phyloP scores from a whole-genome alignment of 2,888 invertebrate genomes.

The Quadroppia sp. region DNA sequence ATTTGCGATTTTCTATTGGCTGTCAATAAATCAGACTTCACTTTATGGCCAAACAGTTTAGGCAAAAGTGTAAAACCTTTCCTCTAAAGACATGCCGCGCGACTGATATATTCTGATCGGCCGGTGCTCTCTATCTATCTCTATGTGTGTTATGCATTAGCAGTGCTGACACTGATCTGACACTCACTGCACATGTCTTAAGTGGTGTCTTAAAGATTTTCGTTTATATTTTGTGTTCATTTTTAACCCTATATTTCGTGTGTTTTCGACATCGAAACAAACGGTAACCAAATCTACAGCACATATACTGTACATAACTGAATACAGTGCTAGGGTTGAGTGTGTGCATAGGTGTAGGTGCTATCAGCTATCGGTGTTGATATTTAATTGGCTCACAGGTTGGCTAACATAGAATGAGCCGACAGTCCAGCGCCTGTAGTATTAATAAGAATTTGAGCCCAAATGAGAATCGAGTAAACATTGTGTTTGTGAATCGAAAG shows the following conservation, averaged over 20 bases:
- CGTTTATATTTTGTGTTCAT: neutral
- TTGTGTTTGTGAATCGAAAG: conserved; percentile 4
- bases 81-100: neutral
- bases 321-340: neutral
- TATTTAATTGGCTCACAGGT: conserved; percentile 18
- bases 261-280: neutral
- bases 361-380: conserved; percentile 6
- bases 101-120: neutral
- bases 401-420: neutral
- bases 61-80: neutral
- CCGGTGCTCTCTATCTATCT: neutral
- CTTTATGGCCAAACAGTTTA: conserved; percentile 30
- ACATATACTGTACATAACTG: neutral
- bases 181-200: conserved; percentile 30
- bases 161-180: conserved; percentile 13
- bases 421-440: neutral
- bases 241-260: conserved; percentile 17
- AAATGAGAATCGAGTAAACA: no score
- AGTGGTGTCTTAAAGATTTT: conserved; percentile 23
- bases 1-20: neutral
- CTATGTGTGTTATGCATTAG: neutral
- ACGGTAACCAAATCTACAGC: conserved; percentile 19
- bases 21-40: conserved; percentile 8
- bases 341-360: neutral
- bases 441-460: neutral